These are phyloP conservation scores for Rattus norvegicus DNA, from an alignment of 2,113 vertebrate genomes.

Conservation along the genomic window DNA sequence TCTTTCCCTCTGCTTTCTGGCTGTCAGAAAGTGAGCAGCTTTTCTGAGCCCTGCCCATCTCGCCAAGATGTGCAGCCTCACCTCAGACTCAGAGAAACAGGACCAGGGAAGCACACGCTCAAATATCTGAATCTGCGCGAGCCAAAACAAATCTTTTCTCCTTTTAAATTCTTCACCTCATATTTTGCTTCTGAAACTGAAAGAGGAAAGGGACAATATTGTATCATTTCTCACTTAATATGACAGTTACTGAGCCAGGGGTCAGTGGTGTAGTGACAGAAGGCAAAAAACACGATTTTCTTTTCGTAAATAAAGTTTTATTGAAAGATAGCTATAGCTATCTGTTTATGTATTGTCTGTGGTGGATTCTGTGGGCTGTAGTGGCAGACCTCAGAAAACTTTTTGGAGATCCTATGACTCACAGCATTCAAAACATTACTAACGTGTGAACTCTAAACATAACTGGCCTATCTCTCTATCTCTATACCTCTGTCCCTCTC, in stretches of 20 bases:
- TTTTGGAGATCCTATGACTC: too few species aligned
- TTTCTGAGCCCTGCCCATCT: not conserved
- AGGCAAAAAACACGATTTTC: not conserved
- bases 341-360: not conserved
- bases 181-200: not conserved
- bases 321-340: not conserved
- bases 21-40: not conserved
- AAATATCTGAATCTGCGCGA: accelerated
- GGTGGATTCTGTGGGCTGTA: not conserved
- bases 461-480: not conserved
- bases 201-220: not conserved
- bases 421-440: not conserved
- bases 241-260: not conserved
- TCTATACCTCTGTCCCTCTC: not conserved
- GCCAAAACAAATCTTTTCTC: not conserved
- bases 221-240: not conserved
- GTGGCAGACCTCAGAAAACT: not conserved
- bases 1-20: not conserved
- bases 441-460: not conserved
- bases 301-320: not conserved
- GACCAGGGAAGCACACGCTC: not conserved
- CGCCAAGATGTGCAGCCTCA: not conserved
- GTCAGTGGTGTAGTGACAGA: not conserved
- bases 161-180: not conserved
- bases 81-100: not conserved